Evolutionary conservation across 1,140 invertebrate genomes (phyloP).

Genomic region (Coenobita brevimanus): DNA sequence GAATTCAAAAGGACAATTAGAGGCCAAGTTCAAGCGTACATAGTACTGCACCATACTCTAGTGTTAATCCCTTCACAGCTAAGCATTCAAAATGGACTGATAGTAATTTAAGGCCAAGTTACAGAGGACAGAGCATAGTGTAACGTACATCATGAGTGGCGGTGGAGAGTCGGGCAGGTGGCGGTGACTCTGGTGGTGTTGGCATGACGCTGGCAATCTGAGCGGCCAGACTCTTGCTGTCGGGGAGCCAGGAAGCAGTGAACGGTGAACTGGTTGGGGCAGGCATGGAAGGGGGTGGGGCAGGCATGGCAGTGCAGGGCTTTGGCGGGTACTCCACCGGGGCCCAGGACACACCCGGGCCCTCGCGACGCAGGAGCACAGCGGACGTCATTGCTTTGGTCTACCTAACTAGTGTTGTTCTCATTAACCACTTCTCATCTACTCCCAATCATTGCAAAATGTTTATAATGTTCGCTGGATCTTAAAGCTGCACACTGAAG

Average conservation of each 20-base stretch:
- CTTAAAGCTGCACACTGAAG: too few relatives aligned
- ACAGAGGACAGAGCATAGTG: too few relatives aligned
- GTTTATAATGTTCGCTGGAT: too few relatives aligned
- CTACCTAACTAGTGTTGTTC: too few relatives aligned
- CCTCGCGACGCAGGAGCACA: slow-evolving; percentile 15
- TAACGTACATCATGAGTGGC: neutral
- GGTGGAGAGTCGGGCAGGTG: neutral
- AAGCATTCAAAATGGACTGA: too few relatives aligned
- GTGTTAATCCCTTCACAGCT: too few relatives aligned
- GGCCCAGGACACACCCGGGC: slow-evolving; percentile 31
- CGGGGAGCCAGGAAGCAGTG: neutral
- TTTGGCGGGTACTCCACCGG: slow-evolving; percentile 40
- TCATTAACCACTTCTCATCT: too few relatives aligned
- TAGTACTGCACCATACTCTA: too few relatives aligned
- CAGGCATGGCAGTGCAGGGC: neutral
- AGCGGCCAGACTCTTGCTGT: slow-evolving; percentile 25
- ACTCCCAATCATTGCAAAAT: too few relatives aligned
- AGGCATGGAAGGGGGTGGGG: slow-evolving; percentile 8
- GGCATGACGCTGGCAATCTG: slow-evolving; percentile 47
- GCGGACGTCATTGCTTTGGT: slow-evolving; percentile 33
- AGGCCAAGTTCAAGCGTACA: too few relatives aligned
- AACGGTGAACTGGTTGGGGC: neutral
- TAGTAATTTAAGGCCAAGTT: too few relatives aligned
- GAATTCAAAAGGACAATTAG: too few relatives aligned
- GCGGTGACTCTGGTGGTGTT: slow-evolving; percentile 47